Percentiles rank a stretch among this genome's conserved stretches.
Evolutionary conservation across 2,797 vertebrate species (phyloP).

Genomic region (Oreortyx pictus): DNA sequence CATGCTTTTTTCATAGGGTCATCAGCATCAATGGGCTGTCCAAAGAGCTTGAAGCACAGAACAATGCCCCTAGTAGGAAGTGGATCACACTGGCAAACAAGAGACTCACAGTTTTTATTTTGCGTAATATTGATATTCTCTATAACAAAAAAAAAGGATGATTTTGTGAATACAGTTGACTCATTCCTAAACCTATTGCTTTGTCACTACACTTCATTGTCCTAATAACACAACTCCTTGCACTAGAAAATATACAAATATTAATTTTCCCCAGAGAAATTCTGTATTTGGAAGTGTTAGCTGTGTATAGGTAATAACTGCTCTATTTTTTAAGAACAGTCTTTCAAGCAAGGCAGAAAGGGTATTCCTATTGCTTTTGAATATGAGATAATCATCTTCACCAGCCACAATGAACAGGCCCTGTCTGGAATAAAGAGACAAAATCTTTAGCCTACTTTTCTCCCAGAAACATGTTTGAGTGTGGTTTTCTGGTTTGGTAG

Average conservation of each 20-base stretch:
- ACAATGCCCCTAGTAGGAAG: neutral
- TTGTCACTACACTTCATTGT: neutral
- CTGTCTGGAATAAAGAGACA: slow-evolving; percentile 62
- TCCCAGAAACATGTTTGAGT: slow-evolving; percentile 48
- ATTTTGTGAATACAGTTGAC: neutral
- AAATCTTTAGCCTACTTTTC: slow-evolving; percentile 57
- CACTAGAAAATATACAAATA: neutral
- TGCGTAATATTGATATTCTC: neutral
- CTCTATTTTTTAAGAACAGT: slow-evolving; percentile 55
- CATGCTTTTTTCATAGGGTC: neutral
- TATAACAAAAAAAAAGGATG: neutral
- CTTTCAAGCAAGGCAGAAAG: slow-evolving; percentile 51
- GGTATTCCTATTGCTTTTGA: slow-evolving; percentile 55
- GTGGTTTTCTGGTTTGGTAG: slow-evolving; percentile 65
- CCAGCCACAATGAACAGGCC: slow-evolving; percentile 63
- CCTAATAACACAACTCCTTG: slow-evolving; percentile 35
- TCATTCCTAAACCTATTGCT: slow-evolving; percentile 9
- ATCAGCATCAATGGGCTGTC: neutral
- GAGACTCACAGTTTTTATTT: neutral
- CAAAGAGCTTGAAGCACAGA: neutral
- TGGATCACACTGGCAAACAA: neutral
- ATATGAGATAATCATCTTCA: slow-evolving; percentile 64
- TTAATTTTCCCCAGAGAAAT: neutral
- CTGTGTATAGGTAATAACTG: neutral
- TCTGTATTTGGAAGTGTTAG: slow-evolving; percentile 38